These are phyloP conservation scores for Anguilla japonica DNA, from an alignment of 2,113 vertebrate genomes.

Conservation along the genomic window DNA sequence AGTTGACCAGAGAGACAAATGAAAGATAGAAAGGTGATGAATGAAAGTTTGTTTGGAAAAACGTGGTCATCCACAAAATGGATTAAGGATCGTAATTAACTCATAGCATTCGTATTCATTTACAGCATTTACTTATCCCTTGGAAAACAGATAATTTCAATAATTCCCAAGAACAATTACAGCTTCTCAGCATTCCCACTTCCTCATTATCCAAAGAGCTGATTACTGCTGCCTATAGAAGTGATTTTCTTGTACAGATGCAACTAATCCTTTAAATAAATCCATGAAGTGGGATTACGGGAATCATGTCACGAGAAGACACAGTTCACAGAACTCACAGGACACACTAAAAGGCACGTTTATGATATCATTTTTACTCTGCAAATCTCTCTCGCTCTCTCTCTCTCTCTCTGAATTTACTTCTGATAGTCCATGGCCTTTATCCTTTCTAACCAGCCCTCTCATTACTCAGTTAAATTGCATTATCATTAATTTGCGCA, in stretches of 20 bases:
- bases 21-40: background rate
- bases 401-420: background rate
- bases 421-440: background rate
- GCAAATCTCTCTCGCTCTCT: background rate
- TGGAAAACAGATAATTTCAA: background rate
- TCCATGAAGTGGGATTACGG: background rate
- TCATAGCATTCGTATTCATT: background rate
- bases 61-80: background rate
- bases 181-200: background rate
- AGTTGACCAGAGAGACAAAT: background rate
- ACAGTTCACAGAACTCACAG: background rate
- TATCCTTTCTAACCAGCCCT: background rate
- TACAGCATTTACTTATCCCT: background rate
- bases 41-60: background rate
- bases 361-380: background rate
- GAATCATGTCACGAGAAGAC: background rate
- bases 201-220: background rate
- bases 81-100: background rate
- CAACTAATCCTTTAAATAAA: background rate
- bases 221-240: background rate
- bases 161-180: background rate
- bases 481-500: constrained; percentile 11
- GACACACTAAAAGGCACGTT: background rate
- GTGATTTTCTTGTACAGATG: background rate
- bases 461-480: constrained; percentile 6